Conservation (phyloP, 2,888 invertebrate species). For the Dendrolimus pini region DNA sequence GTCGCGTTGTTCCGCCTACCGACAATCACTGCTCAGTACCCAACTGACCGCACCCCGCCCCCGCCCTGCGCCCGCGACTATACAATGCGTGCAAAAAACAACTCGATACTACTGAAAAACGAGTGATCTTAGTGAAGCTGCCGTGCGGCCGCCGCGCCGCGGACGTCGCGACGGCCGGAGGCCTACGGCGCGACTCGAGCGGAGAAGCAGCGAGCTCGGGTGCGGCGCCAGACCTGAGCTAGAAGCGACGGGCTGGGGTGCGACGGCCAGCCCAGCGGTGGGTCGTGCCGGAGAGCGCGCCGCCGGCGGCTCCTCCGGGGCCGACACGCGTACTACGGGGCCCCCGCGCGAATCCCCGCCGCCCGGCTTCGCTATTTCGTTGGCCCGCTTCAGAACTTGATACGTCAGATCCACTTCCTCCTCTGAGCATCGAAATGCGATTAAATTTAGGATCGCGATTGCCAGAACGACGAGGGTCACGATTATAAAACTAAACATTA, state of each 20-base stretch:
- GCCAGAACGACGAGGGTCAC: slow-evolving; percentile 22
- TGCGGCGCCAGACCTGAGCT: slow-evolving; percentile 80
- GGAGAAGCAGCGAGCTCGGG: slow-evolving; percentile 59
- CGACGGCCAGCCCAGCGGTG: slow-evolving; percentile 77
- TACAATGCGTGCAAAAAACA: slow-evolving; percentile 65
- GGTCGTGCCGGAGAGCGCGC: slow-evolving; percentile 68
- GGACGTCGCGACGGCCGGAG: slow-evolving; percentile 35
- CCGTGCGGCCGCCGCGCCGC: slow-evolving; percentile 38
- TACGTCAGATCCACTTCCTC: slow-evolving; percentile 94
- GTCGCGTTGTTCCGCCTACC: slow-evolving; percentile 69
- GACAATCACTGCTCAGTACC: slow-evolving; percentile 67
- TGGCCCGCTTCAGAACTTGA: slow-evolving; percentile 96
- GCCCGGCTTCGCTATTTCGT: slow-evolving; percentile 85
- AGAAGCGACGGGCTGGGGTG: slow-evolving; percentile 80
- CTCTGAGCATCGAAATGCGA: slow-evolving; percentile 68
- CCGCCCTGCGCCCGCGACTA: slow-evolving; percentile 65
- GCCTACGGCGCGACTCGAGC: slow-evolving; percentile 60
- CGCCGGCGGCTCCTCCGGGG: slow-evolving; percentile 52
- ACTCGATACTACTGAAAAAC: slow-evolving; percentile 68
- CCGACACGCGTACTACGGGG: slow-evolving; percentile 65
- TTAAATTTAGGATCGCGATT: slow-evolving; percentile 43
- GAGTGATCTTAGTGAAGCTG: slow-evolving; percentile 65
- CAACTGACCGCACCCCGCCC: slow-evolving; percentile 48
- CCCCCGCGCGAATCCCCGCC: slow-evolving; percentile 72
- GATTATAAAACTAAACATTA: slow-evolving; percentile 7